Conservation (phyloP, 92 coral and sea anemone genomes). For the Zoanthus sansibaricus region DNA sequence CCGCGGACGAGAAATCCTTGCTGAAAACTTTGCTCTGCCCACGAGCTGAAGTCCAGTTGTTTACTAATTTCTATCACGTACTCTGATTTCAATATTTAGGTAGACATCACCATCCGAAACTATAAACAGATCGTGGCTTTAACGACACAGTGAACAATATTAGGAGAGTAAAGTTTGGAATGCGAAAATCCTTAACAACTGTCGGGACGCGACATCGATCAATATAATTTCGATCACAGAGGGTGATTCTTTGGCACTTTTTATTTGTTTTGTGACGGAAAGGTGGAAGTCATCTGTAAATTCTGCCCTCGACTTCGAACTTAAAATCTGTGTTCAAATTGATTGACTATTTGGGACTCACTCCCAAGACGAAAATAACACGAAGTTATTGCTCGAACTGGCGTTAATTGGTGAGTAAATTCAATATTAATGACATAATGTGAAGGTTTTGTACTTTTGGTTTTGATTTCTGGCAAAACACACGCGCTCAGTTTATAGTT, state of each 20-base stretch:
- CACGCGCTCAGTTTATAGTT: not conserved
- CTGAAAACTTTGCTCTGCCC: not conserved
- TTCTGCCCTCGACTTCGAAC: not conserved
- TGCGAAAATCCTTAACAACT: not conserved
- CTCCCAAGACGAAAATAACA: not conserved
- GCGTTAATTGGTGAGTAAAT: not conserved
- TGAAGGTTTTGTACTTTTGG: not conserved
- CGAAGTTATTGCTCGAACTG: not conserved
- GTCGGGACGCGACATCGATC: not conserved
- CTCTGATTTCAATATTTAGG: not conserved
- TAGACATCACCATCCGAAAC: not conserved
- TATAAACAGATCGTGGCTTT: not conserved
- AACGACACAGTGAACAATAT: not conserved
- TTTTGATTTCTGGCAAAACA: not conserved
- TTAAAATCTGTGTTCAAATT: not conserved
- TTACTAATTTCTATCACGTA: slow-evolving; percentile 7
- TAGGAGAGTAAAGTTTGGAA: not conserved
- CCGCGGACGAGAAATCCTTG: not conserved
- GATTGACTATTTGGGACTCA: not conserved
- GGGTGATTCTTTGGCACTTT: not conserved
- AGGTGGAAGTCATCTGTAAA: not conserved
- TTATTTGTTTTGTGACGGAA: not conserved
- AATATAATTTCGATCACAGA: too few relatives aligned
- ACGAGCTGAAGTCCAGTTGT: not conserved
- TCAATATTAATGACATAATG: not conserved